A percentile compares a stretch with the other conserved stretches of the same genome.
Evolutionary conservation across 2,113 vertebrate species (phyloP).

Genomic region (Pseudopodoces humilis): DNA sequence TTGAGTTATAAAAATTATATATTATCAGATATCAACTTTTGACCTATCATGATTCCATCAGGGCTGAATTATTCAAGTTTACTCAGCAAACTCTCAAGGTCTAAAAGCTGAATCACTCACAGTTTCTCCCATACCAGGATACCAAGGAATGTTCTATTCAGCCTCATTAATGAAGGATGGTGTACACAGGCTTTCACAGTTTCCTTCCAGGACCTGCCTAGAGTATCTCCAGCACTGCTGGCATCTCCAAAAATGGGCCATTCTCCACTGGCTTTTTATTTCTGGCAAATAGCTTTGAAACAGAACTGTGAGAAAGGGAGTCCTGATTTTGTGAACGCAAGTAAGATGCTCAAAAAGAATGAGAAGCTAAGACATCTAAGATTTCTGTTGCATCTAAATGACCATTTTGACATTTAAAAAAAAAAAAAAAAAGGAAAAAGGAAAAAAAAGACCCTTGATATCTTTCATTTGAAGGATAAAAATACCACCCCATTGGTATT

Average conservation of each 20-base stretch:
- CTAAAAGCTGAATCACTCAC: neutral
- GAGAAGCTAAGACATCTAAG: neutral
- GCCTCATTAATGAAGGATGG: neutral
- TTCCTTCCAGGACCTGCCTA: neutral
- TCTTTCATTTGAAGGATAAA: neutral
- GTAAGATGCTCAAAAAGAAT: neutral
- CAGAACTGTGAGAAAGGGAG: neutral
- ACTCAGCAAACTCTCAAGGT: neutral
- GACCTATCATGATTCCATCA: neutral
- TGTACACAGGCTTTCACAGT: neutral
- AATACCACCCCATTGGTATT: neutral
- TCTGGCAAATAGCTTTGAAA: neutral
- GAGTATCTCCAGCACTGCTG: neutral
- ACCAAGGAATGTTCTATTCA: neutral
- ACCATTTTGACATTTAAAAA: neutral
- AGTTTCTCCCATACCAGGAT: neutral
- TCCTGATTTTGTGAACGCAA: neutral
- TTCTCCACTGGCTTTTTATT: neutral
- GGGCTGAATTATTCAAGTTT: neutral
- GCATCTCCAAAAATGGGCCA: neutral
- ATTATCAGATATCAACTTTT: neutral
- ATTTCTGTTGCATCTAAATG: neutral
- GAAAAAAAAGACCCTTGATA: neutral
- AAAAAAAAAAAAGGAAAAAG: fast-evolving
- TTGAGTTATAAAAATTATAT: neutral